Evolutionary conservation across 2,797 vertebrate genomes (phyloP), one percentile per base, ranked within the genome.

Genomic region (Pantherophis vulpinus): DNA sequence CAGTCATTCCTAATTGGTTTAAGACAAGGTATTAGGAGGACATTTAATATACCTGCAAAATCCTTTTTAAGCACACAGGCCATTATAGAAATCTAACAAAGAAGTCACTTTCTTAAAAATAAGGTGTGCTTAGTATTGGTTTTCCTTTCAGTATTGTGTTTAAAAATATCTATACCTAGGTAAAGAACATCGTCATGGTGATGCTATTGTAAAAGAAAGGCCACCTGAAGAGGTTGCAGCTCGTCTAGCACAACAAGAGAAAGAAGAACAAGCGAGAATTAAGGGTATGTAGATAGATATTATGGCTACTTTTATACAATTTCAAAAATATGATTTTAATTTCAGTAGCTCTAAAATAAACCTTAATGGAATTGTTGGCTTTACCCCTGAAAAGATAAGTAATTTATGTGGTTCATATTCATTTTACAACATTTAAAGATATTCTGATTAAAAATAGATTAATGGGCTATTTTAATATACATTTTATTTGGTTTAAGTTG

Each of bases 161-260:
- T 51, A 47, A 83, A 91, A 95, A 90, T 91, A 66, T 23, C 61
- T 93, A 94, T 95, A 95, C 79, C 91, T 89, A 98, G 98, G 98
- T 94, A 97, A 97, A 61, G 97, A 97, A 87, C 97, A 97, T 63
- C 91, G 93, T 32, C 92, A 91, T 0, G 97, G 97, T 94, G 96
- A 59, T 61, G 92, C 93, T 1, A 94, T 94, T 61, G 0, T 99
- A 61, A 98, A 98, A 93, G 99, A 99, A 94, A 97, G 99, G 13
- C 97, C 99, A 0, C 98, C 98, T 6, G 98, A 99, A 93, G 99
- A 99, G 96, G 99, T 99, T 91, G 96, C 98, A 0, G 98, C 98
- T 55, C 97, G 98, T 59, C 98, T 99, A 93, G 98, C 98, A 29
- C 97, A 98, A 56, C 98, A 99, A 96, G 99, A 99, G 86, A 98